These are phyloP conservation scores for Taurulus bubalis DNA, from an alignment of 2,113 vertebrate species.

Conservation along the genomic window DNA sequence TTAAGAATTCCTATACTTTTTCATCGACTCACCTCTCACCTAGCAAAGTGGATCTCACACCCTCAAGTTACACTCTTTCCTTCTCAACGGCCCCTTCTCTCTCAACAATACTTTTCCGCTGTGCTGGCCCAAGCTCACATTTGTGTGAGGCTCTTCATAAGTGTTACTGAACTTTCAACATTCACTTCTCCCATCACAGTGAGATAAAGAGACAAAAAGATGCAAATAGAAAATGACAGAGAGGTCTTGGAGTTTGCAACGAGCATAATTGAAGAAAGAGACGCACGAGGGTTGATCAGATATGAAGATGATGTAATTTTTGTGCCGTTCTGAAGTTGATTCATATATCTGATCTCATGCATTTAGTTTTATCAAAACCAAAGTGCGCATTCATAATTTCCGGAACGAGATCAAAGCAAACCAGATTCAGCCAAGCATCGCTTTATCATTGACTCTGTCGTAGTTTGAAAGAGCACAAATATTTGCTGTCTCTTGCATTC, in stretches of 20 bases:
- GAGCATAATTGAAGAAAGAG: slow-evolving; percentile 26
- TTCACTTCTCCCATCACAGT: background rate
- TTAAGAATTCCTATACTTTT: slow-evolving; percentile 64
- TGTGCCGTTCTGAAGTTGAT: slow-evolving; percentile 10
- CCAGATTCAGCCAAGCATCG: slow-evolving; percentile 24
- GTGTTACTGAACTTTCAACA: slow-evolving; percentile 35
- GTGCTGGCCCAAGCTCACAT: background rate
- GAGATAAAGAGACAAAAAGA: slow-evolving; percentile 30
- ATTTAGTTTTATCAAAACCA: slow-evolving; percentile 45
- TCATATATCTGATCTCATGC: slow-evolving; percentile 24
- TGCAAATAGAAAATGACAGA: slow-evolving; percentile 25
- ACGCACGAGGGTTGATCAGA: slow-evolving; percentile 5
- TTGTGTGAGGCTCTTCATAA: slow-evolving; percentile 27
- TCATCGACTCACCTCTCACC: slow-evolving; percentile 57
- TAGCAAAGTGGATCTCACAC: slow-evolving; percentile 41
- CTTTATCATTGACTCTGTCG: slow-evolving; percentile 55
- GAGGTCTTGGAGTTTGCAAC: slow-evolving; percentile 11
- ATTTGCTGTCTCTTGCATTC: slow-evolving; percentile 70
- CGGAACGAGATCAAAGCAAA: slow-evolving; percentile 51
- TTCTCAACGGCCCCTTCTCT: slow-evolving; percentile 11
- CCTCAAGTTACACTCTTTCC: slow-evolving; percentile 27
- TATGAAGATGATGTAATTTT: slow-evolving; percentile 32
- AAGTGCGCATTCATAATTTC: slow-evolving; percentile 51
- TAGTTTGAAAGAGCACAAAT: slow-evolving; percentile 66
- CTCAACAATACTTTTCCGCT: slow-evolving; percentile 23